These are phyloP conservation scores for Petrosia ficiformis DNA, from an alignment of 37 sponge, comb jelly and placozoan species.

Conservation along the genomic window DNA sequence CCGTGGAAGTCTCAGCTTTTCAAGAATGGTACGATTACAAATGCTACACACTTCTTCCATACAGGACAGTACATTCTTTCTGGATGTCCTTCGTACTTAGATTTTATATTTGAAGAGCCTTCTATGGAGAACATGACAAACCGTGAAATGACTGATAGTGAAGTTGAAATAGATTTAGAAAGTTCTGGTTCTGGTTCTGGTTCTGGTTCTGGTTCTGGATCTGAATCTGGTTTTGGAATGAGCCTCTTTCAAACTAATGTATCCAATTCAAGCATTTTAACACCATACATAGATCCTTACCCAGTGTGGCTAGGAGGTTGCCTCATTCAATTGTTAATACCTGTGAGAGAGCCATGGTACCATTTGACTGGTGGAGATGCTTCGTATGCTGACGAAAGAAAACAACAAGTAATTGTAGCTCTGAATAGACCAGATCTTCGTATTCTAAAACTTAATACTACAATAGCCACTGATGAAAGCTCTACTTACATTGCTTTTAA, in stretches of 20 bases:
- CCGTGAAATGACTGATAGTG: neutral
- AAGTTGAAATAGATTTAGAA: too few species aligned
- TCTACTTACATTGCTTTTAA: slow-evolving; percentile 70
- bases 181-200: neutral
- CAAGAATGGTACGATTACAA: slow-evolving; percentile 59
- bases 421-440: slow-evolving; percentile 69
- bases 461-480: slow-evolving; percentile 41
- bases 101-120: neutral
- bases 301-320: slow-evolving; percentile 59
- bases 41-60: slow-evolving; percentile 29
- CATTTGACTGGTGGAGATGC: slow-evolving; percentile 67
- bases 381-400: slow-evolving; percentile 60
- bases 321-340: slow-evolving; percentile 23
- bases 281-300: slow-evolving; percentile 20
- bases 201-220: slow-evolving; percentile 1
- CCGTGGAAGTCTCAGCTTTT: slow-evolving; percentile 34
- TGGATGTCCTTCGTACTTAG: slow-evolving; percentile 24
- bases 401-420: slow-evolving; percentile 49
- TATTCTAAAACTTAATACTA: slow-evolving; percentile 49
- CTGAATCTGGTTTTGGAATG: neutral
- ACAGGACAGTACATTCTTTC: slow-evolving; percentile 49
- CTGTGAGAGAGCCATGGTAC: slow-evolving; percentile 41
- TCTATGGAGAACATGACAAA: slow-evolving; percentile 3
- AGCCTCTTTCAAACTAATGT: neutral
- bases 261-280: neutral